A percentile compares a stretch with the other conserved stretches of the same genome.
These are phyloP conservation scores for Heliconius ethilla DNA, from an alignment of 2,888 invertebrate genomes.

Conservation along the genomic window DNA sequence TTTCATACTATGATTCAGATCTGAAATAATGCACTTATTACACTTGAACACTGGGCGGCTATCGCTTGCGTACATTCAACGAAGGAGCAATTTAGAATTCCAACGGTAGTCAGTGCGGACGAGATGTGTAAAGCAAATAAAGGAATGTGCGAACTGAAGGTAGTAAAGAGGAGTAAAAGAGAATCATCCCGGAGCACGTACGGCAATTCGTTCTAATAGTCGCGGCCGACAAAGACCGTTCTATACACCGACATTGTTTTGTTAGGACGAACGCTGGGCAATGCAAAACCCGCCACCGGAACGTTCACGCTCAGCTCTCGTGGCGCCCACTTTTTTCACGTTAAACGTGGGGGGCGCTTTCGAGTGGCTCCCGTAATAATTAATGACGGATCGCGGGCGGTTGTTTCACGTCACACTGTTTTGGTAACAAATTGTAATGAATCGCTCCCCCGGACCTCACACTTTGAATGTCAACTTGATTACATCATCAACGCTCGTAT, in stretches of 20 bases:
- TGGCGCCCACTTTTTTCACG: slow-evolving; percentile 64
- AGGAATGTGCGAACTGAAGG: slow-evolving; percentile 67
- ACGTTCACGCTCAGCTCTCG: slow-evolving; percentile 41
- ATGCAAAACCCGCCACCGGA: slow-evolving; percentile 64
- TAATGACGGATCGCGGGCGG: slow-evolving; percentile 72
- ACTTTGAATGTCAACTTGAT: slow-evolving; percentile 68
- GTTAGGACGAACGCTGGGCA: slow-evolving; percentile 65
- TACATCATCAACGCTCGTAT: slow-evolving; percentile 58
- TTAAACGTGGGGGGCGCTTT: slow-evolving; percentile 70
- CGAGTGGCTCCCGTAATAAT: slow-evolving; percentile 73
- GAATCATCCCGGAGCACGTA: slow-evolving; percentile 69
- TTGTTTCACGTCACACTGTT: slow-evolving; percentile 74
- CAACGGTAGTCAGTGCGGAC: slow-evolving; percentile 54
- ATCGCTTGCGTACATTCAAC: slow-evolving; percentile 41
- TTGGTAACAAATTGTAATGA: slow-evolving; percentile 77
- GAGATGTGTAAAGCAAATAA: slow-evolving; percentile 67
- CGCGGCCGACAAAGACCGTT: slow-evolving; percentile 65
- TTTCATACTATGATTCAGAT: not conserved
- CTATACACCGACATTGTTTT: slow-evolving; percentile 69
- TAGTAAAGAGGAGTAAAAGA: slow-evolving; percentile 64
- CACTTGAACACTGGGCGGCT: slow-evolving; percentile 26
- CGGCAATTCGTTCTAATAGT: slow-evolving; percentile 76
- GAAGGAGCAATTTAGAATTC: slow-evolving; percentile 59
- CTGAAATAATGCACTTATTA: not conserved
- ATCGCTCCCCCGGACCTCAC: slow-evolving; percentile 73